phyloP scores from a whole-genome alignment of 2,888 invertebrate species.

The Lepidonotus clava region DNA sequence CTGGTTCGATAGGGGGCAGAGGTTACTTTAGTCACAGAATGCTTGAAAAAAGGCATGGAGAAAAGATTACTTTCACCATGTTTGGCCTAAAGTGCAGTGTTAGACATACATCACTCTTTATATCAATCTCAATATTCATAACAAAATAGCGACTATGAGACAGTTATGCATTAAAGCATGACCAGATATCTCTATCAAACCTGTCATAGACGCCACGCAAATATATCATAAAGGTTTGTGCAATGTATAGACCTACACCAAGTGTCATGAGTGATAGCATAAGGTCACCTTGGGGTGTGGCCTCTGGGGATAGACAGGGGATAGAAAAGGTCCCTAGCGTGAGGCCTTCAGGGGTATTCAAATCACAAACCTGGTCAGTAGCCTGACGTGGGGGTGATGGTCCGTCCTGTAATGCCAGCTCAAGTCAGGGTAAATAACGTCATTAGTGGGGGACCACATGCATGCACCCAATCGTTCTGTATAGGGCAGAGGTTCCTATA shows the following conservation, averaged over 20 bases:
- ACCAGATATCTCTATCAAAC: too few species aligned
- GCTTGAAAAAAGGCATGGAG: not conserved
- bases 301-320: too few species aligned
- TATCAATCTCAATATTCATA: too few species aligned
- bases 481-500: not conserved
- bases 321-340: not conserved
- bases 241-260: not conserved
- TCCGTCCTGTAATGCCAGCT: not conserved
- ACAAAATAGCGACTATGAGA: too few species aligned
- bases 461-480: not conserved
- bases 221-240: too few species aligned
- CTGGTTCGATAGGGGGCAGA: not conserved
- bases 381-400: not conserved
- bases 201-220: too few species aligned
- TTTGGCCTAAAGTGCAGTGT: too few species aligned
- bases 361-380: not conserved
- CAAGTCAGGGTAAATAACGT: slow-evolving; percentile 10
- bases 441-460: not conserved
- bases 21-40: not conserved
- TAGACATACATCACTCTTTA: too few species aligned
- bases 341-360: not conserved
- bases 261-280: too few species aligned
- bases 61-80: too few species aligned
- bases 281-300: too few species aligned
- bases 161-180: too few species aligned